Conservation (phyloP, 2,888 invertebrate genomes). For the Epistrophe grossulariae region DNA sequence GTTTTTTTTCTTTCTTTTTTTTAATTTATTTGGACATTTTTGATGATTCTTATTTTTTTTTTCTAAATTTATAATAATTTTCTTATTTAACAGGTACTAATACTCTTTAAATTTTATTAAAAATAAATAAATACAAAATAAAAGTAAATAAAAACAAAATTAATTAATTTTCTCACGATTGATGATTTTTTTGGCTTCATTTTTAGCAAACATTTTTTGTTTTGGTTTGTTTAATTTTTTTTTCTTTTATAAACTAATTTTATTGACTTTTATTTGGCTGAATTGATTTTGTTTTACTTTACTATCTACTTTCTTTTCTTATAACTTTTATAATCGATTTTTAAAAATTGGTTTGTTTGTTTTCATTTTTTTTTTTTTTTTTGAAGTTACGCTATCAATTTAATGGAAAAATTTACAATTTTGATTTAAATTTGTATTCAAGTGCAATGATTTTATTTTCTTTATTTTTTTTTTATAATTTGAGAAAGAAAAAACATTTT, state of each 20-base stretch:
- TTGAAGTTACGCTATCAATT: conserved; percentile 1
- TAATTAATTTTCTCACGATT: background rate
- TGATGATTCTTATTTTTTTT: conserved; percentile 29
- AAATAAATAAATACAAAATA: background rate
- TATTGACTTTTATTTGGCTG: conserved; percentile 32
- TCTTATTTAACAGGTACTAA: conserved; percentile 73
- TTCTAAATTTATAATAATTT: conserved; percentile 53
- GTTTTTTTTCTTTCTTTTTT: conserved; percentile 31
- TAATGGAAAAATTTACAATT: conserved; percentile 60
- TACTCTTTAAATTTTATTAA: conserved; percentile 58
- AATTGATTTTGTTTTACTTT: conserved; percentile 18
- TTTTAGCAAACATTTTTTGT: background rate
- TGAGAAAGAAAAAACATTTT: conserved; percentile 25
- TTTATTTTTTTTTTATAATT: conserved; percentile 23
- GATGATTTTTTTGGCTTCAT: background rate
- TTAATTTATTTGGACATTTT: conserved; percentile 58
- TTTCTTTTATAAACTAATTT: conserved; percentile 1
- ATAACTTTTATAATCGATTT: conserved; percentile 12
- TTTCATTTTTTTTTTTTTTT: background rate
- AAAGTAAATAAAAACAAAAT: conserved; percentile 3
- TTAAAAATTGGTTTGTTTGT: background rate
- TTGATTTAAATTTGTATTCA: conserved; percentile 40
- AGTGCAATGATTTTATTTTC: conserved; percentile 28
- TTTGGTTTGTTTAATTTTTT: background rate
- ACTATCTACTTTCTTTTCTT: conserved; percentile 21